Conservation (phyloP, 2,888 invertebrate genomes). For the Heteropelma amictum region DNA sequence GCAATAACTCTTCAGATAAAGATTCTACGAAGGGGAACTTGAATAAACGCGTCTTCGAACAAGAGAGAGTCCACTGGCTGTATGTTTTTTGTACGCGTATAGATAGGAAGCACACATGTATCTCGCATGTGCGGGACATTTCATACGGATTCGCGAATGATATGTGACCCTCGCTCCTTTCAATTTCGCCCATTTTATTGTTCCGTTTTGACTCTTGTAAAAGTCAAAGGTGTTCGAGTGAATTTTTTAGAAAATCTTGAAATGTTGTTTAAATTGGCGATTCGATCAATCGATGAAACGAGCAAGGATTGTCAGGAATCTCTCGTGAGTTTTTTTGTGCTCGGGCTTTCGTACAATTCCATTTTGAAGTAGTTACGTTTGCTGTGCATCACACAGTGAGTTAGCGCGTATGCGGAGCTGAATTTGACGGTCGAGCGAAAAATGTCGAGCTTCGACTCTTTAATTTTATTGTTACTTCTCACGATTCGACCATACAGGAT, state of each 20-base stretch:
- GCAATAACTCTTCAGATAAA: slow-evolving; percentile 49
- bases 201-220: too few species aligned
- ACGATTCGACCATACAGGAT: not conserved
- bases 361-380: slow-evolving; percentile 21
- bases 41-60: slow-evolving; percentile 42
- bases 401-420: not conserved
- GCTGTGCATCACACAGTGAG: not conserved
- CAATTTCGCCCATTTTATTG: too few species aligned
- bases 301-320: too few species aligned
- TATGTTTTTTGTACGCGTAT: slow-evolving; percentile 17
- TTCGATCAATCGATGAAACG: too few species aligned
- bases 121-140: not conserved
- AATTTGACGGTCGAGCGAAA: not conserved
- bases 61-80: slow-evolving; percentile 38
- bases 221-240: too few species aligned
- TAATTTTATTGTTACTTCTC: slow-evolving; percentile 5
- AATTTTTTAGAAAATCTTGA: too few species aligned
- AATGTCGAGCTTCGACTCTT: slow-evolving; percentile 1
- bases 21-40: slow-evolving; percentile 54
- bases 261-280: too few species aligned
- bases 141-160: not conserved
- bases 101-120: not conserved
- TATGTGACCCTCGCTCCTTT: too few species aligned
- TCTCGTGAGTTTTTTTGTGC: not conserved
- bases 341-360: not conserved